Conservation (phyloP, 2,113 vertebrate genomes). For the Cephalopterus ornatus region DNA sequence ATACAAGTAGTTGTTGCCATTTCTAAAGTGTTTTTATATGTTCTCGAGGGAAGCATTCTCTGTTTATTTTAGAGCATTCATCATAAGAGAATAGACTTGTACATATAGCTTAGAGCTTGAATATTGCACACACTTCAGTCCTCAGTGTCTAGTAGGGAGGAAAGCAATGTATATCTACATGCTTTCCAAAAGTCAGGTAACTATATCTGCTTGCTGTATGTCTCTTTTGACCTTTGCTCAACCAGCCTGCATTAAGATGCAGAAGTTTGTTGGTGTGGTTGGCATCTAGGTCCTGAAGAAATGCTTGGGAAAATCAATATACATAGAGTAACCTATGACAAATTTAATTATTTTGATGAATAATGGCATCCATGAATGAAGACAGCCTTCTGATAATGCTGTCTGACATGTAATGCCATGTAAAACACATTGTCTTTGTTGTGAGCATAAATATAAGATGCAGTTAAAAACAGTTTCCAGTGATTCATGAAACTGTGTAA, state of each 20-base stretch:
- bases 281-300: background rate
- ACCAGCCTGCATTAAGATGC: background rate
- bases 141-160: background rate
- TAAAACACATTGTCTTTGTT: background rate
- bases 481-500: background rate
- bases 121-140: background rate
- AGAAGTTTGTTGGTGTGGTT: background rate
- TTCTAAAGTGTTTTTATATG: background rate
- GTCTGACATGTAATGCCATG: background rate
- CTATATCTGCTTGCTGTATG: background rate
- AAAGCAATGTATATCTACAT: background rate
- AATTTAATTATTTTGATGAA: background rate
- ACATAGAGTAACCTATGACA: background rate
- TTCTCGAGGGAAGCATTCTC: background rate
- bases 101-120: background rate
- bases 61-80: background rate
- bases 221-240: background rate
- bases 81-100: background rate
- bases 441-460: background rate
- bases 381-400: background rate
- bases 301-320: background rate
- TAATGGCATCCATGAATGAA: background rate
- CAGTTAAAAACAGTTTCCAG: background rate
- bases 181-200: background rate
- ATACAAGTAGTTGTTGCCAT: background rate